These are phyloP conservation scores for Coleophora deauratella DNA, from an alignment of 2,888 invertebrate genomes.

Conservation along the genomic window DNA sequence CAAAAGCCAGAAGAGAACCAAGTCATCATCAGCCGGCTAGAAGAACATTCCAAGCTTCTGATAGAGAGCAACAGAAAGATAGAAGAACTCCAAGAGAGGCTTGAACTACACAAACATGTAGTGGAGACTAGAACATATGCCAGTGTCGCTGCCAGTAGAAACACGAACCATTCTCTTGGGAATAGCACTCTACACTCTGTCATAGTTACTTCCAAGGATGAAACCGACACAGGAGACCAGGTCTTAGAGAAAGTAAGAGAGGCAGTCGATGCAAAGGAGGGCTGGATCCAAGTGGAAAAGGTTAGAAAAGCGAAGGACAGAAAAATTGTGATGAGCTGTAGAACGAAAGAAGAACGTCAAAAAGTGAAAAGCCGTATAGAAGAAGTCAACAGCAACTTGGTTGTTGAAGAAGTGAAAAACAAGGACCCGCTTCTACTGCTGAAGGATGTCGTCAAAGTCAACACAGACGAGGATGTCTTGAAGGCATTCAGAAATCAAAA, in stretches of 20 bases:
- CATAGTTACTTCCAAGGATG: not conserved
- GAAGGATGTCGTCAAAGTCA: not conserved
- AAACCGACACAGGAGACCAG: not conserved
- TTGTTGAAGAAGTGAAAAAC: conserved; percentile 4
- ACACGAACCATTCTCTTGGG: too few species aligned
- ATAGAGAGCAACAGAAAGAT: too few species aligned
- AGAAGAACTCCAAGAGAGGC: too few species aligned
- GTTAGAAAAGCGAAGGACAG: conserved; percentile 12
- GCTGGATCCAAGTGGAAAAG: conserved; percentile 7
- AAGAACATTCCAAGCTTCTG: too few species aligned
- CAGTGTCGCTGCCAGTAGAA: too few species aligned
- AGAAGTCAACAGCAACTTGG: not conserved
- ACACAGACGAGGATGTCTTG: not conserved
- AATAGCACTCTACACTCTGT: not conserved
- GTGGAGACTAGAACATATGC: too few species aligned
- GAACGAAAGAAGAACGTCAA: conserved; percentile 2
- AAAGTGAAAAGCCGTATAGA: not conserved
- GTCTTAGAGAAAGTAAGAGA: not conserved
- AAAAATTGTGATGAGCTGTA: conserved; percentile 9
- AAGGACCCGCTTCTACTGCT: conserved; percentile 9
- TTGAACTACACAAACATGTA: too few species aligned
- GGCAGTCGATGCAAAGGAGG: conserved; percentile 5
- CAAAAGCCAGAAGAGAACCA: too few species aligned
- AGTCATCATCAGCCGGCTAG: too few species aligned
- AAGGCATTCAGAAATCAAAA: not conserved